A percentile compares a stretch with the other conserved stretches of the same genome.
These are phyloP conservation scores for Ariopsis seemanni DNA, from an alignment of 2,113 vertebrate genomes.

Conservation along the genomic window DNA sequence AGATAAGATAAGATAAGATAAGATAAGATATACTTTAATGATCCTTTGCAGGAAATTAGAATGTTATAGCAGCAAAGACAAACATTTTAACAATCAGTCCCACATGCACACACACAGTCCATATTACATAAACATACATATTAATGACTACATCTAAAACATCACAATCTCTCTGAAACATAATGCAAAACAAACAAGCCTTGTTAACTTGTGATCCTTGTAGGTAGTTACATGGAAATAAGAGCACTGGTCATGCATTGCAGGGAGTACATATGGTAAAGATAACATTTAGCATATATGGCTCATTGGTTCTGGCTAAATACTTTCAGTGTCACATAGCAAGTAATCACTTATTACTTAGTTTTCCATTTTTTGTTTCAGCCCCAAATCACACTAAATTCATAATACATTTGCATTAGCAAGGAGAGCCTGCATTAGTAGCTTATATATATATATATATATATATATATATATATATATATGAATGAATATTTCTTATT, in stretches of 20 bases:
- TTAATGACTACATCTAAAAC: background rate
- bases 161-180: background rate
- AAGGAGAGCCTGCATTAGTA: background rate
- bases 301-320: background rate
- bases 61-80: too few relatives aligned
- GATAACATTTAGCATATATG: background rate
- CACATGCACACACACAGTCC: too few relatives aligned
- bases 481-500: too few relatives aligned
- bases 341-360: background rate
- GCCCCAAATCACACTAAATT: background rate
- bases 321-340: background rate
- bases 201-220: slow-evolving; percentile 4
- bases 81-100: too few relatives aligned
- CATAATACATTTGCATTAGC: background rate
- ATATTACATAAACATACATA: too few relatives aligned
- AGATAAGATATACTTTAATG: too few relatives aligned
- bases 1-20: too few relatives aligned
- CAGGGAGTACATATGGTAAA: background rate
- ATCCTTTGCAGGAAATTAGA: too few relatives aligned
- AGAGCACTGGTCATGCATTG: background rate
- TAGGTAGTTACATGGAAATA: background rate
- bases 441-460: background rate
- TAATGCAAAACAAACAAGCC: background rate
- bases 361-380: background rate
- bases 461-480: too few relatives aligned